Evolutionary conservation across 2,797 vertebrate species (phyloP), one percentile per base, ranked within the genome.

Genomic region (Euphonia xanthogaster): DNA sequence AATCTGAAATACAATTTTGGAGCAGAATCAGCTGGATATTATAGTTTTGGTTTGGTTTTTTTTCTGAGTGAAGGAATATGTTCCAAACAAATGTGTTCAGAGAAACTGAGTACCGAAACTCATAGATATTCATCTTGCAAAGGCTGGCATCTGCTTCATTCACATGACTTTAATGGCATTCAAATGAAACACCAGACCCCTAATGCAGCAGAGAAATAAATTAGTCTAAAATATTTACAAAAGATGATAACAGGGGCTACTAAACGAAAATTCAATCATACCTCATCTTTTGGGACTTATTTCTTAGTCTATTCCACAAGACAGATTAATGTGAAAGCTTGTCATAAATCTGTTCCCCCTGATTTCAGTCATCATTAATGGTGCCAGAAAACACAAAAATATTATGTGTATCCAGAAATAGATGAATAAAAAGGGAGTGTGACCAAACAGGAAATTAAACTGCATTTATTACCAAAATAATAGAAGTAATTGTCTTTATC

Each of bases 161-260:
- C 54, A 31, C 12, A 31, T 90, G 40, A 60, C 35, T 86, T 88
- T 58, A 40, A 10, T 24, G 7, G 25, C 23, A 33, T 44, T 91
- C 58, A 90, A 77, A 76, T 42, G 30, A 63, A 96, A 77, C 19
- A 91, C 5, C 25, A 83, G 33, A 48, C 16, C 16, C 75, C 77
- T 94, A 83, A 86, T 85, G 91, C 55, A 63, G 24, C 40, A 89
- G 57, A 86, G 35, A 87, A 88, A 93, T 42, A 90, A 53, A 74
- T 70, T 79, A 73, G 35, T 82, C 30, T 54, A 77, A 95, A 93
- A 86, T 86, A 88, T 90, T 92, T 95, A 87, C 53, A 95, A 67
- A 73, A 57, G 39, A 66, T 75, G 37, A 73, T 78, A 96, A 53
- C 25, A 61, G 57, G 21, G 25, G 27, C 24, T 87, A 86, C n/a